phyloP scores from a whole-genome alignment of 1,140 invertebrate genomes.

The Eriosoma lanigerum region DNA sequence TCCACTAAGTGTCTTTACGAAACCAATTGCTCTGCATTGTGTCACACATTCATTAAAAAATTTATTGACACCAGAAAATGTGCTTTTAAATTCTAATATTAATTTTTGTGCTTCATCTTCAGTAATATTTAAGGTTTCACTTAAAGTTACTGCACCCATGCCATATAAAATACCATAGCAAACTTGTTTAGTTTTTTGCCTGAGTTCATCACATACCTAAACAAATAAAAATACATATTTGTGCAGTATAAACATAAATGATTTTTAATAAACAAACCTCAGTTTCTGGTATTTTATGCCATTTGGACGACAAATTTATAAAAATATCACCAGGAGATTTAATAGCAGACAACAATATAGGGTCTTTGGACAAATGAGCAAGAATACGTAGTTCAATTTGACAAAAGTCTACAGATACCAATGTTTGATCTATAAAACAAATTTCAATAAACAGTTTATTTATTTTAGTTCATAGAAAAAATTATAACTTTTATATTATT shows the following conservation, averaged over 20 bases:
- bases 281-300: slow-evolving; percentile 69
- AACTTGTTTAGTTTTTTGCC: slow-evolving; percentile 88
- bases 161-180: slow-evolving; percentile 98
- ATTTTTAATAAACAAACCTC: slow-evolving; percentile 60
- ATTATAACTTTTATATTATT: too few relatives aligned
- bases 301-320: slow-evolving; percentile 79
- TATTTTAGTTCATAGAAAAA: too few relatives aligned
- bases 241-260: too few relatives aligned
- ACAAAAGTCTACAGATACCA: slow-evolving; percentile 93
- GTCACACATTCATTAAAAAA: slow-evolving; percentile 72
- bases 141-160: slow-evolving; percentile 86
- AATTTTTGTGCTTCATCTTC: slow-evolving; percentile 79
- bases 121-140: slow-evolving; percentile 76
- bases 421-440: slow-evolving; percentile 60
- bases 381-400: slow-evolving; percentile 92
- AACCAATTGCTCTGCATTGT: slow-evolving; percentile 72
- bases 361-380: slow-evolving; percentile 85
- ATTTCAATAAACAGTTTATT: neutral
- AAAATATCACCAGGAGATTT: slow-evolving; percentile 76
- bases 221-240: slow-evolving; percentile 52
- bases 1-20: slow-evolving; percentile 79
- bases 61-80: slow-evolving; percentile 70
- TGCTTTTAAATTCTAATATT: slow-evolving; percentile 78
- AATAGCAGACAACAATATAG: slow-evolving; percentile 67
- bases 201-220: slow-evolving; percentile 71